Evolutionary conservation across 2,797 vertebrate genomes (phyloP).

Genomic region (Nothura maculosa): DNA sequence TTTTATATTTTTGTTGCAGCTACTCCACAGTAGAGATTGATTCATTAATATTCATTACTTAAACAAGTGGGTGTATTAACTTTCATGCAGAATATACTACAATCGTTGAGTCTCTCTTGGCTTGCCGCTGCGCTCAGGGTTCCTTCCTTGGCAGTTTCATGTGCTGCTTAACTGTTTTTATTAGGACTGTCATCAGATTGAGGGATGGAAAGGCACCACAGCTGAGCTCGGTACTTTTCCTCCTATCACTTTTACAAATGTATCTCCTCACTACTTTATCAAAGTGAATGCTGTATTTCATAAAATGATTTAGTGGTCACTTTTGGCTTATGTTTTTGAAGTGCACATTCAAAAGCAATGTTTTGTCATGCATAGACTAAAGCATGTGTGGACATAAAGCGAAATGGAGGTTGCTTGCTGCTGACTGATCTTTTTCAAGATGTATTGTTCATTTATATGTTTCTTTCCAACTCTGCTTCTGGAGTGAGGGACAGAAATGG

Average conservation of each 20-base stretch:
- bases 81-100: neutral
- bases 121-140: rapidly evolving
- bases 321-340: neutral
- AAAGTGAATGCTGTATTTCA: neutral
- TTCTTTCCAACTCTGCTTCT: neutral
- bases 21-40: neutral
- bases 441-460: neutral
- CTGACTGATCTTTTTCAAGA: neutral
- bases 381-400: neutral
- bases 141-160: neutral
- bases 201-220: neutral
- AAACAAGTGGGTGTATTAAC: neutral
- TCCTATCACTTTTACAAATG: neutral
- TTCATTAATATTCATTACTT: neutral
- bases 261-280: neutral
- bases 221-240: neutral
- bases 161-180: neutral
- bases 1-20: neutral
- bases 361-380: neutral
- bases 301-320: neutral
- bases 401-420: neutral
- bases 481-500: neutral
- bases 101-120: neutral
- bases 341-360: neutral
- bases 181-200: neutral